phyloP scores from a whole-genome alignment of 2,888 invertebrate genomes.

The Altica lythri region DNA sequence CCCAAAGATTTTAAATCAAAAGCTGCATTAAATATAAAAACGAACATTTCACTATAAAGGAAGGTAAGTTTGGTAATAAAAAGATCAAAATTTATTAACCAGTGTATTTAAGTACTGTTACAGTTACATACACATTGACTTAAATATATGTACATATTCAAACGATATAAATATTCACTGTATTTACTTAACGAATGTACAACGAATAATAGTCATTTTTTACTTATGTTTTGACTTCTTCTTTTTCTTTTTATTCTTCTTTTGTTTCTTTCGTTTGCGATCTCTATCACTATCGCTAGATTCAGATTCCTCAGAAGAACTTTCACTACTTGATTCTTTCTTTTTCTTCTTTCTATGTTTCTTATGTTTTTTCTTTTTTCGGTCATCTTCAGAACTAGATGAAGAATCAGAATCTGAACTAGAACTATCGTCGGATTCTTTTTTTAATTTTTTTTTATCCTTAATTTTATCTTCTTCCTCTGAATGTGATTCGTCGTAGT shows the following conservation, averaged over 20 bases:
- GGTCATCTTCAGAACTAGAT: constrained; percentile 53
- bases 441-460: constrained; percentile 59
- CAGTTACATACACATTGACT: constrained; percentile 13
- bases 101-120: constrained; percentile 1
- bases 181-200: constrained; percentile 14
- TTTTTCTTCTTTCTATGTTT: constrained; percentile 63
- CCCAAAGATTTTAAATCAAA: too few species aligned
- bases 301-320: constrained; percentile 66
- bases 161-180: constrained; percentile 10
- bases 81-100: too few species aligned
- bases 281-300: constrained; percentile 69
- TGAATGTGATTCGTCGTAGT: constrained; percentile 72
- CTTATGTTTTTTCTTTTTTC: constrained; percentile 52
- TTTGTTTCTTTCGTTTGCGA: constrained; percentile 72
- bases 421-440: constrained; percentile 52
- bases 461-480: constrained; percentile 51
- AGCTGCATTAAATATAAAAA: too few species aligned
- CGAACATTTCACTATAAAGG: neutral
- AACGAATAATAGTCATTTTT: neutral
- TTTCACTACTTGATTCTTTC: constrained; percentile 61
- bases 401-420: constrained; percentile 53
- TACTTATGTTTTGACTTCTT: constrained; percentile 64
- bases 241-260: constrained; percentile 74
- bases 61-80: too few species aligned
- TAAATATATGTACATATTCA: constrained; percentile 22